Percentiles rank a stretch among this genome's conserved stretches.
phyloP scores from a whole-genome alignment of 2,797 vertebrate species.

The Tragelaphus eurycerus region DNA sequence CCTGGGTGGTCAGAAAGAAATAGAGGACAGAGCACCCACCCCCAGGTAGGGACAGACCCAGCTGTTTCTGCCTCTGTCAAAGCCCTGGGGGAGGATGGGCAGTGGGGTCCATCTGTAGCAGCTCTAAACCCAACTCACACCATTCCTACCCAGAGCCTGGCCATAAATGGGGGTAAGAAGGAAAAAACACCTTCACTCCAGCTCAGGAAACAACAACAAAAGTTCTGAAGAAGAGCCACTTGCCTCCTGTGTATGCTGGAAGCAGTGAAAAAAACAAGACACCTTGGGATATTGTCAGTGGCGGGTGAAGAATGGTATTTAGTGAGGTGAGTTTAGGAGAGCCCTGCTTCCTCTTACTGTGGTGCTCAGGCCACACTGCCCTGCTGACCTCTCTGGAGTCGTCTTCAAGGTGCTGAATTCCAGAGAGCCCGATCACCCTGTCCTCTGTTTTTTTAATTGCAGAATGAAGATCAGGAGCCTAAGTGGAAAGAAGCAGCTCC shows the following conservation, averaged over 20 bases:
- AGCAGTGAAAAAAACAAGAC: not conserved
- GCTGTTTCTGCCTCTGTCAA: not conserved
- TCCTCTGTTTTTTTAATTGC: not conserved
- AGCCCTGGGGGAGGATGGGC: not conserved
- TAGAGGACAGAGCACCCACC: not conserved
- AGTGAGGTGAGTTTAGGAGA: not conserved
- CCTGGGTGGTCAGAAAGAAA: slow-evolving; percentile 89
- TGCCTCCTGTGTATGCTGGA: not conserved
- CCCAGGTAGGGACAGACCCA: not conserved
- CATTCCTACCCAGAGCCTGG: not conserved
- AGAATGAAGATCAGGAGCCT: not conserved
- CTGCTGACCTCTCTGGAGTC: not conserved
- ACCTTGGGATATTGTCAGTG: not conserved
- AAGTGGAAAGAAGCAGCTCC: not conserved
- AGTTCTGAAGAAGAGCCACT: not conserved
- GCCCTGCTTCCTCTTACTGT: not conserved
- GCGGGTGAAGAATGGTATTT: not conserved
- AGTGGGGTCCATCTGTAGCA: not conserved
- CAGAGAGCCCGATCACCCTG: not conserved
- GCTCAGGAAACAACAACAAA: not conserved
- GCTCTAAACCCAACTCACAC: not conserved
- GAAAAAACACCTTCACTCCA: not conserved
- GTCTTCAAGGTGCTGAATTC: slow-evolving; percentile 18
- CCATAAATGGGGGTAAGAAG: not conserved
- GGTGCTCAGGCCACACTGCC: not conserved